A percentile compares a stretch with the other conserved stretches of the same genome.
Conservation (phyloP, 2,113 vertebrate species). For the Lathamus discolor region DNA sequence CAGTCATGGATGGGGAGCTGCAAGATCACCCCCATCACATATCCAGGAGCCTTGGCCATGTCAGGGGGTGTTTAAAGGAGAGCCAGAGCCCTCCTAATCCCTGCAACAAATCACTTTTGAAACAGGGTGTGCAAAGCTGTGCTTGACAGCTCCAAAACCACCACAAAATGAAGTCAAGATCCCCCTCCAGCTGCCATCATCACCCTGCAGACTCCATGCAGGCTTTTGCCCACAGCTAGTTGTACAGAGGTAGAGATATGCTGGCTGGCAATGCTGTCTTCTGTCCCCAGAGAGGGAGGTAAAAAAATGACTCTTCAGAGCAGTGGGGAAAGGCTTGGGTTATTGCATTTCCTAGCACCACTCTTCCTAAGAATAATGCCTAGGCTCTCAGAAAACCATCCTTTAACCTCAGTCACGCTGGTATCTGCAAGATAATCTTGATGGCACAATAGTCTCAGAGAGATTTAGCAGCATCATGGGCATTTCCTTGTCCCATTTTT, state of each 20-base stretch:
- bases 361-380: not conserved
- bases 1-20: not conserved
- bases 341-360: not conserved
- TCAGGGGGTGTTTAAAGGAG: not conserved
- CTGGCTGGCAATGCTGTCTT: not conserved
- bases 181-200: not conserved
- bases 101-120: not conserved
- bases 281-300: not conserved
- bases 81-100: not conserved
- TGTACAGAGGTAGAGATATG: not conserved
- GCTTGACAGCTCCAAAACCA: not conserved
- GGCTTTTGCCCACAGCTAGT: not conserved
- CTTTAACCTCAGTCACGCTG: not conserved
- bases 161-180: not conserved
- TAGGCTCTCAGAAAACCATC: not conserved
- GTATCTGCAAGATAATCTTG: no score
- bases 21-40: not conserved
- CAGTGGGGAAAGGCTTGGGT: not conserved
- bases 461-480: fast-evolving
- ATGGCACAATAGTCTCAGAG: not conserved
- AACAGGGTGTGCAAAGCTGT: not conserved
- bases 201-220: fast-evolving
- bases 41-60: not conserved
- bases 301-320: not conserved
- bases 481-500: not conserved